A percentile compares a stretch with the other conserved stretches of the same genome.
These are phyloP conservation scores for Tuberolachnus salignus DNA, from an alignment of 2,888 invertebrate species.

Conservation along the genomic window DNA sequence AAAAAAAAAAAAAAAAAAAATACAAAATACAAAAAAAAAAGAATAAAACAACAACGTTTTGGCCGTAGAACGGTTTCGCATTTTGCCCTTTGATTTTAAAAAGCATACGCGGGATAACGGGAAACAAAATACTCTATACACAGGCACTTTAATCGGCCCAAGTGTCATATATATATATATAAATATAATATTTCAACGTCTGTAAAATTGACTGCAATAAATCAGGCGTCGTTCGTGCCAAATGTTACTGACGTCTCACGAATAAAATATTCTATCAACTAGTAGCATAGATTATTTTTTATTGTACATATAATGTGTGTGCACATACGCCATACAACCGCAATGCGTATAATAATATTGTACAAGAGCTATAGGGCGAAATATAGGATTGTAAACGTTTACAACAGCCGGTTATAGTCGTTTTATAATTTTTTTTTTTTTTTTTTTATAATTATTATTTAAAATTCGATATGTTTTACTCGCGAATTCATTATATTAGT, in stretches of 20 bases:
- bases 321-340: not conserved
- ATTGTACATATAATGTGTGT: not conserved
- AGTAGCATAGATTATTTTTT: constrained; percentile 1
- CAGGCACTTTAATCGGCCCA: not conserved
- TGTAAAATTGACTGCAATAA: constrained; percentile 12
- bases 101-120: not conserved
- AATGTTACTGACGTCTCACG: constrained; percentile 34
- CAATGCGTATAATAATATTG: constrained; percentile 19
- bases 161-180: not conserved
- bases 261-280: constrained; percentile 20
- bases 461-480: too few relatives aligned
- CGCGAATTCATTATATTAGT: too few relatives aligned
- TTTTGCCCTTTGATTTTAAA: not conserved
- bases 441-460: too few relatives aligned
- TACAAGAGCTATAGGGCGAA: not conserved
- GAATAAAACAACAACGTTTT: too few relatives aligned
- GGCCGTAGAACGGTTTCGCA: not conserved
- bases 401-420: not conserved
- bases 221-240: constrained; percentile 25
- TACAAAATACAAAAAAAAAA: too few relatives aligned
- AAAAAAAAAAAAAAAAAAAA: too few relatives aligned
- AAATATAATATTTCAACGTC: constrained; percentile 24
- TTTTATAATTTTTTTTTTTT: not conserved
- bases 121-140: not conserved
- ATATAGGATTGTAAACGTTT: not conserved